Evolutionary conservation across 2,113 vertebrate species (phyloP).

Genomic region (Myrmophylax atrothorax): DNA sequence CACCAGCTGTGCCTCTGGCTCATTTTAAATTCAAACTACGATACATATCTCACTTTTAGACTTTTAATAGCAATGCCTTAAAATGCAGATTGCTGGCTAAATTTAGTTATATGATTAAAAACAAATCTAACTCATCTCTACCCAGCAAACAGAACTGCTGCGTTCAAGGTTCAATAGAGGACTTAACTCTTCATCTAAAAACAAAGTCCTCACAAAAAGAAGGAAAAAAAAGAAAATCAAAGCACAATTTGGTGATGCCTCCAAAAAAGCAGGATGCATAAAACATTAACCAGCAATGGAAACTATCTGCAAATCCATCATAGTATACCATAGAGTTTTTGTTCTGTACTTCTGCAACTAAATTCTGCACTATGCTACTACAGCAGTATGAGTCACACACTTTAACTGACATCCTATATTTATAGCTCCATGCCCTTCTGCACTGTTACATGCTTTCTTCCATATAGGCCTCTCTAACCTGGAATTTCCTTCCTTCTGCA

Average conservation of each 20-base stretch:
- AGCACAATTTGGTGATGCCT: background rate
- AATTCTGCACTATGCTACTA: slow-evolving; percentile 58
- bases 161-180: slow-evolving; percentile 63
- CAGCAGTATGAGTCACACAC: slow-evolving; percentile 62
- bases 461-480: background rate
- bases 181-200: slow-evolving; percentile 57
- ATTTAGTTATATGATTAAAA: slow-evolving; percentile 78
- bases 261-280: slow-evolving; percentile 30
- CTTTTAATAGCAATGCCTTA: slow-evolving; percentile 77
- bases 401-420: slow-evolving; percentile 57
- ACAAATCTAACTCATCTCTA: slow-evolving; percentile 70
- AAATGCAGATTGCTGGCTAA: slow-evolving; percentile 79
- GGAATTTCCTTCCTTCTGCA: slow-evolving; percentile 1
- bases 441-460: background rate
- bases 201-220: slow-evolving; percentile 31
- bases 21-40: slow-evolving; percentile 71
- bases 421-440: slow-evolving; percentile 41
- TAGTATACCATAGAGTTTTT: slow-evolving; percentile 46
- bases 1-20: slow-evolving; percentile 68
- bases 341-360: slow-evolving; percentile 58
- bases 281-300: slow-evolving; percentile 49
- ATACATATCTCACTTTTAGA: slow-evolving; percentile 72
- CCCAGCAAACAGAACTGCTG: slow-evolving; percentile 64
- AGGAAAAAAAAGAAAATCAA: background rate
- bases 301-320: slow-evolving; percentile 37